phyloP scores from a whole-genome alignment of 1,140 invertebrate genomes.

The Zaprionus ornatus region DNA sequence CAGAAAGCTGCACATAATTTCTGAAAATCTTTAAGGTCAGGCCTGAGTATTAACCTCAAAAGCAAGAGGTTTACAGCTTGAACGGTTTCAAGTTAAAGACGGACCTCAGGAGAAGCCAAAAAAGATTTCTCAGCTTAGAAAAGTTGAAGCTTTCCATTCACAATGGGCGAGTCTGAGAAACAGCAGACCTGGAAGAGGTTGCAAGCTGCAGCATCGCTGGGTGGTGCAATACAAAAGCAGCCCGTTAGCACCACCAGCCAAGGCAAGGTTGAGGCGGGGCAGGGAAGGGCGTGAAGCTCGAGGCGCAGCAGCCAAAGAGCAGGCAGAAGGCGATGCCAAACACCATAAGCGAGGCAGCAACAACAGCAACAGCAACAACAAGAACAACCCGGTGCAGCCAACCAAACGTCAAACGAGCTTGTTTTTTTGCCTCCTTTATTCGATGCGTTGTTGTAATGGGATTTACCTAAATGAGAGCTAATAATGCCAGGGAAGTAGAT shows the following conservation, averaged over 20 bases:
- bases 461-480: constrained; percentile 81
- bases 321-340: constrained; percentile 21
- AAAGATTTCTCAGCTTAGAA: background rate
- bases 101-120: background rate
- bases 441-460: constrained; percentile 60
- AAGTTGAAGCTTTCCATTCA: background rate
- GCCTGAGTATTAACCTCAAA: too few relatives aligned
- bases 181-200: background rate
- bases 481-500: constrained; percentile 54
- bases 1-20: too few relatives aligned
- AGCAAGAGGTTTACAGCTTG: too few relatives aligned
- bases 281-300: background rate
- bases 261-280: background rate
- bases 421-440: constrained; percentile 33
- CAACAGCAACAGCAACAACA: background rate
- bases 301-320: background rate
- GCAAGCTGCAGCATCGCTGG: constrained; percentile 11
- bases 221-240: constrained; percentile 59
- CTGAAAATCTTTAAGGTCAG: too few relatives aligned
- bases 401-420: constrained; percentile 69
- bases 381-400: constrained; percentile 54
- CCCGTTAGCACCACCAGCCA: constrained; percentile 66
- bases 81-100: background rate
- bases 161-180: background rate
- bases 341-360: constrained; percentile 41